Conservation (phyloP, 2,797 vertebrate genomes). For the Pipistrellus pygmaeus region DNA sequence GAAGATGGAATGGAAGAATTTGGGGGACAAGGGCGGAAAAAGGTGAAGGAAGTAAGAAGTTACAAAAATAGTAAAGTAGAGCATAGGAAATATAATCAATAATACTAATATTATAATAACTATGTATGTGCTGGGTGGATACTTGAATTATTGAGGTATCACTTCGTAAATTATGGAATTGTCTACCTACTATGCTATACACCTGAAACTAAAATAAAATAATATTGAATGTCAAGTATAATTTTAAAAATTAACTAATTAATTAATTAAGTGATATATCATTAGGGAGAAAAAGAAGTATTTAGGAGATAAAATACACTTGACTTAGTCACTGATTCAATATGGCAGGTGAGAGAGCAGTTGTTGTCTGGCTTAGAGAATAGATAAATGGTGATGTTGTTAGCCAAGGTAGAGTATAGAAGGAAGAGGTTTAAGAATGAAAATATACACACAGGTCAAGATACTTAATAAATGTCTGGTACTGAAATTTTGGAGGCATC, state of each 20-base stretch:
- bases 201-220: not conserved
- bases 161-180: not conserved
- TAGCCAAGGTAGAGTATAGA: slow-evolving; percentile 8
- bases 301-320: slow-evolving; percentile 50
- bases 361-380: not conserved
- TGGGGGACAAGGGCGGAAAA: not conserved
- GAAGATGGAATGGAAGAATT: not conserved
- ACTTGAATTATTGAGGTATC: not conserved
- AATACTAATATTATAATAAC: not conserved
- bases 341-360: not conserved
- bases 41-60: not conserved
- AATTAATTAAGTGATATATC: not conserved
- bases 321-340: slow-evolving; percentile 11
- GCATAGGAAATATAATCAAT: not conserved
- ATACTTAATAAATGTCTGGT: not conserved
- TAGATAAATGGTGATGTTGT: not conserved
- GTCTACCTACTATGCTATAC: not conserved
- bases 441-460: not conserved
- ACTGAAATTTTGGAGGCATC: not conserved
- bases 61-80: not conserved
- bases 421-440: not conserved
- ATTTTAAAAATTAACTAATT: not conserved
- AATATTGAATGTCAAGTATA: not conserved
- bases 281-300: not conserved
- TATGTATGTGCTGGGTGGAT: not conserved